phyloP scores from a whole-genome alignment of 2,797 vertebrate genomes.

The Pteropus rufus region DNA sequence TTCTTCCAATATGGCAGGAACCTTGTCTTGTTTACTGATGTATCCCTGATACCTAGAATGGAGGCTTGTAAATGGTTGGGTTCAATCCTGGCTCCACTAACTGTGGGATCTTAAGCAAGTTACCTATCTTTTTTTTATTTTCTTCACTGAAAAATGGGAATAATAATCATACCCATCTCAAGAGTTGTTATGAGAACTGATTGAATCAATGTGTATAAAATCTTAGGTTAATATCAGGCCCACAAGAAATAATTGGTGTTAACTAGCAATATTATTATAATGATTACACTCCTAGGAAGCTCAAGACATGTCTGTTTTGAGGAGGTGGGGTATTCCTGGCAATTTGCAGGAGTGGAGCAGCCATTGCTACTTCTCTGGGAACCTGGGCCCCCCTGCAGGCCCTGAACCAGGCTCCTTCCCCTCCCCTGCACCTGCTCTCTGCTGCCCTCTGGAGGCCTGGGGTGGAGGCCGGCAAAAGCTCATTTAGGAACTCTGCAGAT shows the following conservation, averaged over 20 bases:
- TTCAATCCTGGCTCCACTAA: not conserved
- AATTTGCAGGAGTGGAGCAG: not conserved
- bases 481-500: fast-evolving
- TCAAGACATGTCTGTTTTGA: not conserved
- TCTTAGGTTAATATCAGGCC: not conserved
- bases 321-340: not conserved
- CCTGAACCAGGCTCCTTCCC: not conserved
- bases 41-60: not conserved
- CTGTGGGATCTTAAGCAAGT: not conserved
- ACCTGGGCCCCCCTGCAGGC: not conserved
- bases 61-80: not conserved
- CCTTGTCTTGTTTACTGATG: not conserved
- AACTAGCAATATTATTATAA: not conserved
- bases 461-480: not conserved
- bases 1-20: not conserved
- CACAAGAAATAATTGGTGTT: not conserved
- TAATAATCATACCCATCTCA: not conserved
- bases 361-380: not conserved
- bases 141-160: not conserved
- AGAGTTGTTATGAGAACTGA: not conserved
- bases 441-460: slow-evolving; percentile 57
- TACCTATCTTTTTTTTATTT: not conserved
- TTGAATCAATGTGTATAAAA: not conserved
- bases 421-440: not conserved
- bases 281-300: not conserved